phyloP scores from a whole-genome alignment of 1,140 invertebrate genomes.

The Calosoma granatense region DNA sequence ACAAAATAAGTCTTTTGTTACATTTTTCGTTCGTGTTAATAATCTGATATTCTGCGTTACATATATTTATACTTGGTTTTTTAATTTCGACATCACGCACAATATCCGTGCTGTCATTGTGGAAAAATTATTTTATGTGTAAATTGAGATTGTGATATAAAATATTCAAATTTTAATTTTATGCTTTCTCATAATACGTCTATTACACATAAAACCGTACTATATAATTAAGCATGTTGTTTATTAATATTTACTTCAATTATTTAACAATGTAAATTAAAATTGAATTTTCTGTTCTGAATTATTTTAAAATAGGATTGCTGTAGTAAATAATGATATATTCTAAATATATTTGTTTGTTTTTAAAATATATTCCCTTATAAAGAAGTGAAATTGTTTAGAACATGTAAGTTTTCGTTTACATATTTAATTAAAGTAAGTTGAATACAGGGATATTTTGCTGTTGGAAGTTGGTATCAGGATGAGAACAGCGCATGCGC shows the following conservation, averaged over 20 bases:
- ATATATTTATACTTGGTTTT: neutral
- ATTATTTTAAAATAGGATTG: too few species aligned
- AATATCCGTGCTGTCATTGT: too few species aligned
- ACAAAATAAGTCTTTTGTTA: too few species aligned
- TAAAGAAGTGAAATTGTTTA: too few species aligned
- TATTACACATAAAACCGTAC: neutral
- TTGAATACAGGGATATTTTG: neutral
- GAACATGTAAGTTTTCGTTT: too few species aligned
- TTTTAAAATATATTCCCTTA: too few species aligned
- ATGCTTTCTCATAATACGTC: neutral
- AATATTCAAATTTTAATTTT: neutral
- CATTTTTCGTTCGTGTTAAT: neutral
- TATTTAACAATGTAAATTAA: neutral
- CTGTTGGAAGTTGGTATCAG: neutral
- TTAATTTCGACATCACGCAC: neutral
- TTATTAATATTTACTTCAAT: neutral
- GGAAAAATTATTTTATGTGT: neutral
- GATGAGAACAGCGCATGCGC: neutral
- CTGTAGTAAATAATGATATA: too few species aligned
- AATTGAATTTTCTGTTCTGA: too few species aligned
- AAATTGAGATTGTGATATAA: neutral
- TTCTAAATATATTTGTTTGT: too few species aligned
- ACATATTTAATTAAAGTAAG: neutral
- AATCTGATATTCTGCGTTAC: neutral
- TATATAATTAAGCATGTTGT: neutral